A percentile compares a stretch with the other conserved stretches of the same genome.
Conservation (phyloP, 2,888 invertebrate species). For the Sturmia bella region DNA sequence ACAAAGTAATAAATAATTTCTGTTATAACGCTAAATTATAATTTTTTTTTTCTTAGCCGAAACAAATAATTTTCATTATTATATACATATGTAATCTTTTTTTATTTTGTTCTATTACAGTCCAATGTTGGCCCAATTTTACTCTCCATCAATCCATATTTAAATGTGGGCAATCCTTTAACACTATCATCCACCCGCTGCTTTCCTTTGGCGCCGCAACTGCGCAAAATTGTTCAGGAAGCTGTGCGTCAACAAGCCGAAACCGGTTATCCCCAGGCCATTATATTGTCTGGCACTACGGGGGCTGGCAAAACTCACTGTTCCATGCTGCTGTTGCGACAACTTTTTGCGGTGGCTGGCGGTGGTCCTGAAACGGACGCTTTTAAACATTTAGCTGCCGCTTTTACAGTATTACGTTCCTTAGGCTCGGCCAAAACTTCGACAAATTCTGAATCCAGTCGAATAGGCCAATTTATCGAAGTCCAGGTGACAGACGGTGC, state of each 20-base stretch:
- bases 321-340: slow-evolving; percentile 93
- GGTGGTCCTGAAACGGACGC: slow-evolving; percentile 97
- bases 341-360: slow-evolving; percentile 96
- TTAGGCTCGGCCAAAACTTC: slow-evolving; percentile 95
- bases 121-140: slow-evolving; percentile 96
- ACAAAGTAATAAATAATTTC: no score
- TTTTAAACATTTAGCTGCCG: slow-evolving; percentile 96
- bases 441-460: slow-evolving; percentile 94
- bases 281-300: slow-evolving; percentile 94
- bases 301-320: slow-evolving; percentile 97
- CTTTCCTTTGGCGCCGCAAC: slow-evolving; percentile 89
- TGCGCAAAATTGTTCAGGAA: slow-evolving; percentile 94
- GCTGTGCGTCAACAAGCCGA: slow-evolving; percentile 96
- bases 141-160: slow-evolving; percentile 94
- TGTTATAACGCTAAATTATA: no score
- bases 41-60: no score
- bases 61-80: no score
- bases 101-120: slow-evolving; percentile 83
- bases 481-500: slow-evolving; percentile 97
- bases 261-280: slow-evolving; percentile 97
- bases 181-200: slow-evolving; percentile 91
- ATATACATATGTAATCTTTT: no score
- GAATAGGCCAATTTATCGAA: slow-evolving; percentile 98
- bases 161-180: slow-evolving; percentile 92
- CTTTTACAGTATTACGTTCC: slow-evolving; percentile 95